Evolutionary conservation across 2,888 invertebrate genomes (phyloP), one percentile per base, ranked within the genome.

Genomic region (Conus canariensis): DNA sequence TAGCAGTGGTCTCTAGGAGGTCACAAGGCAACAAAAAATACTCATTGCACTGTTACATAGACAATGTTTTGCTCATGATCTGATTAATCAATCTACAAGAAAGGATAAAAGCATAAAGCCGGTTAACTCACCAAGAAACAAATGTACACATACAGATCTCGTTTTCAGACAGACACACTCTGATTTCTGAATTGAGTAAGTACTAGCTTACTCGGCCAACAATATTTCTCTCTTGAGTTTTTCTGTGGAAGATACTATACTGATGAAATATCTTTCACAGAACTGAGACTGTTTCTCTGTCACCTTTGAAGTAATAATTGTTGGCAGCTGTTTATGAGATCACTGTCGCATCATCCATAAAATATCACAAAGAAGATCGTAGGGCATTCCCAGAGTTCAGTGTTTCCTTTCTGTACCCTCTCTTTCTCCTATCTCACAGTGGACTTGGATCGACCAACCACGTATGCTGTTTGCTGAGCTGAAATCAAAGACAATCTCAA

Each of bases 381-480:
- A 58, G 10, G 22, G 25, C 22, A 10, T 25, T 85, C 7, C 60
- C 19, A 85, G 85, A 85, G 45, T 30, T 86, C 45, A 45, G 67
- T 64, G 86, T 16, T 60, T 64, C 25, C 30, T 67, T 67, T 19
- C 64, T 25, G 14, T 59, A 59, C 1, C n/a, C 14, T 60, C 83
- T 60, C 30, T 67, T 3, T 30, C 86, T 12, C 45, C 85, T 60
- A 85, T 45, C 86, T 86, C 45, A 45, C 67, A 1, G 64, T 67
- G 30, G 64, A 22, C 58, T 25, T 87, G 14, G 87, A 58, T n/a
- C 58, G 87, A 58, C 87, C 87, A 10, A 88, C 45, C 88, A 87
- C 64, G 19, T 77, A 85, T 7, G 22, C 25, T 45, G 60, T 86
- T 10, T 59, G 90, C 14, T 87, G 80, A 8, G 85, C 74, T 90